phyloP scores from a whole-genome alignment of 2,797 vertebrate genomes.

The Lepilemur septentrionalis region DNA sequence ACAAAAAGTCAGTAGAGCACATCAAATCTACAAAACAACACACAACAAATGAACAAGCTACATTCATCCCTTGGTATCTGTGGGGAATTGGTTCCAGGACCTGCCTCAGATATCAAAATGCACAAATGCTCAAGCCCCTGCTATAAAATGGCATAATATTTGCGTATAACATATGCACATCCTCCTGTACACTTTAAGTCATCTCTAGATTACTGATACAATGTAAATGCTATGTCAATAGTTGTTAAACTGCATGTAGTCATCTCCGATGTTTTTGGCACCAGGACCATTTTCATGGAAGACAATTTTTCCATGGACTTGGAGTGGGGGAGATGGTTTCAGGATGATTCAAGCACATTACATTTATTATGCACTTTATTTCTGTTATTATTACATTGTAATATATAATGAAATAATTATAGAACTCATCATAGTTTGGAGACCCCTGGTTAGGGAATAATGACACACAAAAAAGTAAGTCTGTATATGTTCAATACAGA shows the following conservation, averaged over 20 bases:
- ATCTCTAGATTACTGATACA: not conserved
- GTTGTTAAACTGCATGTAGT: too few relatives aligned
- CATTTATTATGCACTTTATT: too few relatives aligned
- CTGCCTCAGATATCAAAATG: not conserved
- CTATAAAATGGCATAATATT: not conserved
- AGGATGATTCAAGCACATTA: too few relatives aligned
- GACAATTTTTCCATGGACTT: too few relatives aligned
- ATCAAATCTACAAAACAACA: not conserved
- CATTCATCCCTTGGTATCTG: not conserved
- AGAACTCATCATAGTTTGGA: not conserved
- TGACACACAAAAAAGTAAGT: not conserved
- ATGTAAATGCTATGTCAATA: not conserved
- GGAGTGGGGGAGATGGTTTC: too few relatives aligned
- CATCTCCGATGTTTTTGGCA: too few relatives aligned
- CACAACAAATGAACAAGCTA: not conserved
- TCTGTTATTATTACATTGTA: too few relatives aligned
- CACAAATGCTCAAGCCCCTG: not conserved
- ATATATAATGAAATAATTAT: too few relatives aligned
- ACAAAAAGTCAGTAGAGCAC: not conserved
- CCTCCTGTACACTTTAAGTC: not conserved
- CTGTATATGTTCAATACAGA: not conserved
- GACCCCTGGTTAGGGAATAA: not conserved
- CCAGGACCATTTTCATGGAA: too few relatives aligned
- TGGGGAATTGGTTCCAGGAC: not conserved
- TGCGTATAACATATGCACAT: not conserved